Evolutionary conservation across 2,113 vertebrate genomes (phyloP).

Genomic region (Willisornis vidua): DNA sequence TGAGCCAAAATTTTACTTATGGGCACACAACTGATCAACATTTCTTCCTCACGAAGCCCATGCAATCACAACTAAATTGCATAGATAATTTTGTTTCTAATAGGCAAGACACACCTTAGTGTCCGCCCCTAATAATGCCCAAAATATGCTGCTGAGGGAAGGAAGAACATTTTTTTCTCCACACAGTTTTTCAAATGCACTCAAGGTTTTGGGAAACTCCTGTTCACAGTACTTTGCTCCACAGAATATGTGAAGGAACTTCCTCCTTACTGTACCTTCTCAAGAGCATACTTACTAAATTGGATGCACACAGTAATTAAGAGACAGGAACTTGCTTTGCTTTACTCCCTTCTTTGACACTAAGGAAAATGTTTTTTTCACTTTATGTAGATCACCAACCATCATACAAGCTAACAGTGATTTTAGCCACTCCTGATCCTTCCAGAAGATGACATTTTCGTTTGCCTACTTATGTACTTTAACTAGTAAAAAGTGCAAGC

Average conservation of each 20-base stretch:
- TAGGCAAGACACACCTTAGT: background rate
- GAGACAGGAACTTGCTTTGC: background rate
- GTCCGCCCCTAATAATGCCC: background rate
- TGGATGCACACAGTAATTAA: background rate
- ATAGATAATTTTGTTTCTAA: background rate
- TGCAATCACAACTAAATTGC: background rate
- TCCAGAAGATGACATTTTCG: background rate
- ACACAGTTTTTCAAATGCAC: background rate
- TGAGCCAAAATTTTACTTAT: background rate
- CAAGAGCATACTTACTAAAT: background rate
- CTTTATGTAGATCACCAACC: background rate
- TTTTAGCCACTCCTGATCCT: background rate
- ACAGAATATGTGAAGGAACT: background rate
- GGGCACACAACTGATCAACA: fast-evolving
- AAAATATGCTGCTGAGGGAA: background rate
- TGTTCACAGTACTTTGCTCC: background rate
- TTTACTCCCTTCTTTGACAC: background rate
- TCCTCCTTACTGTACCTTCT: background rate
- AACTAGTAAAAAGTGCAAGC: background rate
- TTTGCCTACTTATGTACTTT: background rate
- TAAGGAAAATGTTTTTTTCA: background rate
- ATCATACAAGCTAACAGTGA: background rate
- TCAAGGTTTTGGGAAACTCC: background rate
- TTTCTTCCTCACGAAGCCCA: background rate
- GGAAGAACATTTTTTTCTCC: background rate